Conservation (phyloP, 2,888 invertebrate genomes). For the Autographa gamma region DNA sequence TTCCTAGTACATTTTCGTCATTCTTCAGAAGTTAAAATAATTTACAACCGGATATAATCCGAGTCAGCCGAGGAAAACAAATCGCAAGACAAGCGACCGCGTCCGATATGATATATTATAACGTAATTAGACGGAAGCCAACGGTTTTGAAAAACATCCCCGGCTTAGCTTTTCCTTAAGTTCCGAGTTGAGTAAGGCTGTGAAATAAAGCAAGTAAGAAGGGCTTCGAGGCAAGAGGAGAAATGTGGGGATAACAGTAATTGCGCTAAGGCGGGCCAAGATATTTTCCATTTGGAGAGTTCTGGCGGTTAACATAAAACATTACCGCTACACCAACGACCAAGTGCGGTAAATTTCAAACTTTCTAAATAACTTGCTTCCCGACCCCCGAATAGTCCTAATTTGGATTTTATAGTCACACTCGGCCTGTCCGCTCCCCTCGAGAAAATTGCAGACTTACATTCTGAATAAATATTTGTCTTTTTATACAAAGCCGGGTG, state of each 20-base stretch:
- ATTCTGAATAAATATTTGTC: conserved; percentile 58
- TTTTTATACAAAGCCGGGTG: conserved; percentile 56
- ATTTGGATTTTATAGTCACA: conserved; percentile 53
- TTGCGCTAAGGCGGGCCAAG: conserved; percentile 45
- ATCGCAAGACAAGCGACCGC: conserved; percentile 29
- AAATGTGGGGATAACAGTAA: conserved; percentile 41
- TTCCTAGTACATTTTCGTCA: background rate
- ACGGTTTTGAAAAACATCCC: conserved; percentile 38
- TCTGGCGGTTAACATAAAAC: conserved; percentile 40
- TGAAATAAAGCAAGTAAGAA: conserved; percentile 39
- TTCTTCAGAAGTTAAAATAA: conserved; percentile 25
- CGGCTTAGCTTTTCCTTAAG: conserved; percentile 26
- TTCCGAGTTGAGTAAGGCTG: conserved; percentile 26
- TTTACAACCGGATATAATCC: conserved; percentile 24
- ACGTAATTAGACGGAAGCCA: conserved; percentile 34
- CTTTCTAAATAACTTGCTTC: conserved; percentile 48
- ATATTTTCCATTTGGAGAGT: conserved; percentile 47
- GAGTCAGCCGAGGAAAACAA: conserved; percentile 17
- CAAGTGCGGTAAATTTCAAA: conserved; percentile 49
- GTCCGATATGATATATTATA: conserved; percentile 29
- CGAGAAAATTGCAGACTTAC: conserved; percentile 48
- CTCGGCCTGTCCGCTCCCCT: conserved; percentile 17
- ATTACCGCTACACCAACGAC: conserved; percentile 32
- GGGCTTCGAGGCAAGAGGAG: conserved; percentile 14
- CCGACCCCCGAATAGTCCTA: conserved; percentile 46